Conservation (phyloP, 92 coral and sea anemone species). For the Meandrina meandrites region DNA sequence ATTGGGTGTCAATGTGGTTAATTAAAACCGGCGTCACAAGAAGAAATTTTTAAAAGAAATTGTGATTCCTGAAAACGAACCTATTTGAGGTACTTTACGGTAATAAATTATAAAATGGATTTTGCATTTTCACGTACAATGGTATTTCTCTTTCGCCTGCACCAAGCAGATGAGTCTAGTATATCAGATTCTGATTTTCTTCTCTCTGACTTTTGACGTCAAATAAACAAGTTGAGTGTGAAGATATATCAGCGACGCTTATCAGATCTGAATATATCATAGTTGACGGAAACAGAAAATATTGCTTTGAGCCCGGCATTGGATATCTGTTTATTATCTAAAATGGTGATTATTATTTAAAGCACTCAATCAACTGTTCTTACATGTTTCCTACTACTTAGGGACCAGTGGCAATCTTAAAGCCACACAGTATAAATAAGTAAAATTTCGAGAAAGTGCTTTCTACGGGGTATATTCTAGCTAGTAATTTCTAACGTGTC, state of each 20-base stretch:
- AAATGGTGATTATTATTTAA: background rate
- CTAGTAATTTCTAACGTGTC: background rate
- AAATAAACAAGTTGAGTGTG: background rate
- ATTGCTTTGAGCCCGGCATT: background rate
- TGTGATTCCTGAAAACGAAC: background rate
- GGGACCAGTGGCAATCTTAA: background rate
- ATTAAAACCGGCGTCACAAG: background rate
- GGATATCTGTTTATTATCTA: background rate
- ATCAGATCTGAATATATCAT: background rate
- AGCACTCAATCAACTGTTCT: background rate
- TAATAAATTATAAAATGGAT: background rate
- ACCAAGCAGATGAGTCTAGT: background rate
- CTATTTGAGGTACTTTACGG: background rate
- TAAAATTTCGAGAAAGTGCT: background rate
- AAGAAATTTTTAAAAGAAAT: background rate
- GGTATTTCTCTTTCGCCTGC: background rate
- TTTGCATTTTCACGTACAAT: background rate
- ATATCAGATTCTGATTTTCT: background rate
- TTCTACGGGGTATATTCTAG: background rate
- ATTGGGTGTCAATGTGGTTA: slow-evolving; percentile 11
- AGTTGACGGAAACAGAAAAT: background rate
- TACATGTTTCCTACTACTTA: background rate
- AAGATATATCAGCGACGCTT: background rate
- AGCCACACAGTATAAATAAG: background rate
- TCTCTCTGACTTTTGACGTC: background rate